Conservation (phyloP, 35 echinoderm and acorn worm species). For the Ophioderma brevispina region DNA sequence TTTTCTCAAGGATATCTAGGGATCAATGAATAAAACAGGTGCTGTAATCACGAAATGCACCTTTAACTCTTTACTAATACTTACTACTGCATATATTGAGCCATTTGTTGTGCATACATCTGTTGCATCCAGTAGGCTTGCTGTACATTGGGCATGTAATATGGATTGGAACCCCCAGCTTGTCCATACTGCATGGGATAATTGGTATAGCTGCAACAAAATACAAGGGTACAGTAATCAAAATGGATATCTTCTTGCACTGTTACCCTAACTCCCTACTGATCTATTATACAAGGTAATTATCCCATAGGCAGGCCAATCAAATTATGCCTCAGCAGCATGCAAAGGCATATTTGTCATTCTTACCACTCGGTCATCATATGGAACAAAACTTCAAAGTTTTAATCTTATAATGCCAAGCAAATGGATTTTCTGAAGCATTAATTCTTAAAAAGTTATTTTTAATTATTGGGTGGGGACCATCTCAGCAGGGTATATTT, state of each 20-base stretch:
- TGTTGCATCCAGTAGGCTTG: constrained; percentile 94
- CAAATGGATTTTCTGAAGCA: too few species aligned
- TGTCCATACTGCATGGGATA: constrained; percentile 53
- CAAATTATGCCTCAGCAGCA: background rate
- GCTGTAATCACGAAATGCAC: too few species aligned
- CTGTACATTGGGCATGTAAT: constrained; percentile 6
- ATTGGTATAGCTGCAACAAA: constrained; percentile 34
- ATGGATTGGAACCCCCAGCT: background rate
- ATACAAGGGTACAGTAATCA: background rate
- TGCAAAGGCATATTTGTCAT: background rate
- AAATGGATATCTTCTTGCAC: background rate
- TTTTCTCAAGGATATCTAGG: too few species aligned
- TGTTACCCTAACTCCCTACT: background rate
- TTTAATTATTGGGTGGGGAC: too few species aligned
- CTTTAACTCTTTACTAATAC: too few species aligned
- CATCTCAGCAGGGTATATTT: too few species aligned
- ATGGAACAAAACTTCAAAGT: too few species aligned
- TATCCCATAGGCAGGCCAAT: background rate
- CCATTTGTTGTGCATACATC: constrained; percentile 92
- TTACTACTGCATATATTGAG: constrained; percentile 97
- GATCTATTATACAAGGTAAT: background rate
- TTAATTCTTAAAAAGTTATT: too few species aligned
- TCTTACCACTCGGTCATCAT: too few species aligned
- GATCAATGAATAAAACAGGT: too few species aligned
- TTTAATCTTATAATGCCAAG: too few species aligned